A percentile compares a stretch with the other conserved stretches of the same genome.
These are phyloP conservation scores for Cheirogaleus major DNA, from an alignment of 2,797 vertebrate species.

Conservation along the genomic window DNA sequence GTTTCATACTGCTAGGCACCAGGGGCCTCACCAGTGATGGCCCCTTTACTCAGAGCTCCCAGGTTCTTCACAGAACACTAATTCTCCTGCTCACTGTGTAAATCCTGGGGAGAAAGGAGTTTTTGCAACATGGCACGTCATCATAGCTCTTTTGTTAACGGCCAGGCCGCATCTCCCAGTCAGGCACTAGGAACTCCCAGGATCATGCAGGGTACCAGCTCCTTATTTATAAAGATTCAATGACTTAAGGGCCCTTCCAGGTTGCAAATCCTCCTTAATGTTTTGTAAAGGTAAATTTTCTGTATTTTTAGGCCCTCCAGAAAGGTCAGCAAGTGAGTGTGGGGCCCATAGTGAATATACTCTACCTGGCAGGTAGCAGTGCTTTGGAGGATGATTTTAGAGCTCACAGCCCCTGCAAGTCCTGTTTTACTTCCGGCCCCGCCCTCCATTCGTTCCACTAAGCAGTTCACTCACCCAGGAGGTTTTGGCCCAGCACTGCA, in stretches of 20 bases:
- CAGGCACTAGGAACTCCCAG: neutral
- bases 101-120: neutral
- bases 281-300: neutral
- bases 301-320: neutral
- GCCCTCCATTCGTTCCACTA: neutral
- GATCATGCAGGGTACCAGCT: neutral
- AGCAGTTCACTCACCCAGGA: neutral
- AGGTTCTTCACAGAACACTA: neutral
- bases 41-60: neutral
- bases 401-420: neutral
- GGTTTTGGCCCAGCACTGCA: neutral
- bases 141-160: neutral
- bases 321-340: neutral
- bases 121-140: neutral
- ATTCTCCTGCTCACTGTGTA: neutral
- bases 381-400: neutral
- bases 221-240: neutral
- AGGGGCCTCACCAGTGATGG: no score
- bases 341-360: neutral
- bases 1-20: neutral
- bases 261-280: neutral
- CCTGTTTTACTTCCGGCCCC: neutral
- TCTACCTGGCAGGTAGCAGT: neutral
- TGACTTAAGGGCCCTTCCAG: neutral
- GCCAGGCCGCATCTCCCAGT: neutral